Conservation (phyloP, 2,113 vertebrate species). For the Anolis sagrei region DNA sequence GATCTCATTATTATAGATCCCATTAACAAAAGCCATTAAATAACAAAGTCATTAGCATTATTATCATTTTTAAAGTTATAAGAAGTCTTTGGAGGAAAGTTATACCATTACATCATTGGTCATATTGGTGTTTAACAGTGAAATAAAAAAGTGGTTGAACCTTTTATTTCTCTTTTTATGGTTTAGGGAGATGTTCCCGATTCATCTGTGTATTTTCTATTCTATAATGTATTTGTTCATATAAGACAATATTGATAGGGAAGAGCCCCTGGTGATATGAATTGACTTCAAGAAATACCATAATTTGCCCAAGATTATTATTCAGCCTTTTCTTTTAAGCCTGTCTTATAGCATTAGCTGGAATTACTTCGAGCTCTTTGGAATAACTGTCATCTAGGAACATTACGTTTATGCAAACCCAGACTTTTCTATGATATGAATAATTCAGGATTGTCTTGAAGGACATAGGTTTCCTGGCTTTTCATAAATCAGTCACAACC, state of each 20-base stretch:
- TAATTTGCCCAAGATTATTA: background rate
- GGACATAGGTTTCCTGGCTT: background rate
- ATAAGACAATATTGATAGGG: background rate
- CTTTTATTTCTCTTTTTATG: background rate
- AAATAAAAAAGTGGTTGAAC: background rate
- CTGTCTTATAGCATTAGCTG: accelerated
- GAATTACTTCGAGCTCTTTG: background rate
- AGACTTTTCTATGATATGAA: background rate
- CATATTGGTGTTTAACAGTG: background rate
- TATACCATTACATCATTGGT: background rate
- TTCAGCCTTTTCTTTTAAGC: background rate
- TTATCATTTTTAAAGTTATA: accelerated
- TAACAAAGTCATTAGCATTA: background rate
- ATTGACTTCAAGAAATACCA: background rate
- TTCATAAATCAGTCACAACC: background rate
- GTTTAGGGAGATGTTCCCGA: background rate
- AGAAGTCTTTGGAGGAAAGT: background rate
- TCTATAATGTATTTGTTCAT: conserved; percentile 1
- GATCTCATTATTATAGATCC: conserved; percentile 38
- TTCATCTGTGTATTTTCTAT: background rate
- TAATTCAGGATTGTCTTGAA: background rate
- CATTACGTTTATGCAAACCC: background rate
- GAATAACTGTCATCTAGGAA: conserved; percentile 13
- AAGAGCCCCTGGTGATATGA: background rate
- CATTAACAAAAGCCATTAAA: conserved; percentile 35